Base-by-base conservation (phyloP, 2,888 invertebrate species). In the Brassicogethes aeneus region DNA sequence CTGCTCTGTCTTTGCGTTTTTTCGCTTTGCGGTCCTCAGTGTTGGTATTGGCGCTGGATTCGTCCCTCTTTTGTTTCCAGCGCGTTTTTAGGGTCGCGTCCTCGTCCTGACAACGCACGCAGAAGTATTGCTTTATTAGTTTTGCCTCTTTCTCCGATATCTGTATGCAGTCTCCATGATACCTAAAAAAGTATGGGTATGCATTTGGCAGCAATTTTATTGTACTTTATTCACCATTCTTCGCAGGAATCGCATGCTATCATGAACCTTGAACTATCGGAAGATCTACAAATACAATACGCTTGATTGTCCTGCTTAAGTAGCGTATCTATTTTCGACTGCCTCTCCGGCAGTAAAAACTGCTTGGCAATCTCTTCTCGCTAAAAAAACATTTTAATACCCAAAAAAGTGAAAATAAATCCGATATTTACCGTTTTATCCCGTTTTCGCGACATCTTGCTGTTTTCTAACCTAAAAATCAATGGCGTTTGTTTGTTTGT, bases 221-320 rank as follows among this genome's bases (percentile, higher is more conserved):
- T n/a, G n/a, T n/a, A n/a, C n/a, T n/a, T n/a, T n/a, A n/a, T n/a
- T 47, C 54, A 62, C 96, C 97, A 97, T 68, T 96, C 95, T 65
- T 96, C 93, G 64, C 97, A 97, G 10, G 88, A 80, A 66, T 97
- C 97, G 69, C 97, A 97, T 29, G 90, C 93, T 65, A 96, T 96
- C 96, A 96, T 96, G 68, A 96, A 96, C 36, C 94, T 75, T 1
- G 88, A 89, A 51, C 91, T 90, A 62, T 96, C 95, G 0, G 92
- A 88, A 3, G 92, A 87, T 33, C 94, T 77, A 63, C 96, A 96
- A 54, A 96, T 86, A 64, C 96, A 97, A 65, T 96, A 97, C 0
- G 88, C 87, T 69, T 90, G 88, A 3, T 89, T 89, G 62, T 89
- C 90, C 67, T 91, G 89, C 64, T 89, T 88, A 36, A 91, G 69